phyloP scores from a whole-genome alignment of 2,888 invertebrate species.

The Troglohyphantes excavatus region DNA sequence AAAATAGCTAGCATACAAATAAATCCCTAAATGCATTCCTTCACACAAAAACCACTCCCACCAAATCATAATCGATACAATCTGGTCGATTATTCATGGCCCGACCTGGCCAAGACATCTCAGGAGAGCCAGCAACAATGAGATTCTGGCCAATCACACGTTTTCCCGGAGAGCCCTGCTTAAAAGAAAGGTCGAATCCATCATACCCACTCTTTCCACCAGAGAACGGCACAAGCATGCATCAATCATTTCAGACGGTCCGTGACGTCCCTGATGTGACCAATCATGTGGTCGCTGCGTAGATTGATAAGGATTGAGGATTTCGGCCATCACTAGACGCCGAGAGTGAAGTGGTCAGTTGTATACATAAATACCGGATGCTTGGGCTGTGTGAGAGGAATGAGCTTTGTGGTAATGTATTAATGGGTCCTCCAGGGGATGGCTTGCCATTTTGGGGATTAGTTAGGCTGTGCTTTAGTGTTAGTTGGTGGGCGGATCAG shows the following conservation, averaged over 20 bases:
- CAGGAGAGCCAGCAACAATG: constrained; percentile 53
- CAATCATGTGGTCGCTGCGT: constrained; percentile 57
- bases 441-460: neutral
- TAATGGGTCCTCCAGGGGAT: neutral
- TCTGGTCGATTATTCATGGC: constrained; percentile 51
- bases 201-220: constrained; percentile 9
- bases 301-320: constrained; percentile 58
- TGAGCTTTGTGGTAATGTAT: neutral
- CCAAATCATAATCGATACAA: constrained; percentile 24
- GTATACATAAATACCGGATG: neutral
- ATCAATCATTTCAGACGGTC: constrained; percentile 51
- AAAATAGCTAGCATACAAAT: too few species aligned
- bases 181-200: constrained; percentile 33
- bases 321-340: constrained; percentile 45
- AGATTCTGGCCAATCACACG: constrained; percentile 31
- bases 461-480: too few species aligned
- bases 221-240: constrained; percentile 52
- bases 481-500: too few species aligned
- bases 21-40: too few species aligned
- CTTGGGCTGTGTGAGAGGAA: neutral
- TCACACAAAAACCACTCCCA: too few species aligned
- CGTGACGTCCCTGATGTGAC: constrained; percentile 64
- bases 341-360: neutral
- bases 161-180: constrained; percentile 13
- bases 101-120: constrained; percentile 32